phyloP scores from a whole-genome alignment of 2,888 invertebrate genomes.

The Leptogaster cylindrica region DNA sequence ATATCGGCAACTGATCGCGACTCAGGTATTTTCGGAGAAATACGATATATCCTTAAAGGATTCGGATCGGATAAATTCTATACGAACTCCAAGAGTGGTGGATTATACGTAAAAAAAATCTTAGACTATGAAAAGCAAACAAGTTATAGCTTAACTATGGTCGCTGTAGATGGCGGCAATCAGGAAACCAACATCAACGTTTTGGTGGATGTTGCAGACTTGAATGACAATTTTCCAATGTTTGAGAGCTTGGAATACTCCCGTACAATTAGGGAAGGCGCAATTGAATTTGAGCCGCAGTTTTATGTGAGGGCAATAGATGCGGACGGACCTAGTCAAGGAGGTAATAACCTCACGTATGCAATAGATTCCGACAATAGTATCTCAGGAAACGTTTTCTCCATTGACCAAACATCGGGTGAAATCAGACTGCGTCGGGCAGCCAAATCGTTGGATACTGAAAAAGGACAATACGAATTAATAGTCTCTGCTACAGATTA shows the following conservation, averaged over 20 bases:
- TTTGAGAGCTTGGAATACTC: slow-evolving; percentile 76
- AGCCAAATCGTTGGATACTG: slow-evolving; percentile 75
- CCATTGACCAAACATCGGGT: slow-evolving; percentile 73
- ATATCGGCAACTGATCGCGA: slow-evolving; percentile 76
- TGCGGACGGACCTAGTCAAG: slow-evolving; percentile 75
- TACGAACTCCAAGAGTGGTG: slow-evolving; percentile 72
- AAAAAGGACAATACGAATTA: slow-evolving; percentile 75
- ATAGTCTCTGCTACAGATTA: slow-evolving; percentile 73
- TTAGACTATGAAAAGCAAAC: slow-evolving; percentile 83
- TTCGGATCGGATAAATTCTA: slow-evolving; percentile 79
- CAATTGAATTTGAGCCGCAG: slow-evolving; percentile 78
- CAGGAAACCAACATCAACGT: slow-evolving; percentile 74
- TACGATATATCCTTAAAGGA: slow-evolving; percentile 77
- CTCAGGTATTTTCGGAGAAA: slow-evolving; percentile 72
- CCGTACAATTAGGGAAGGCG: slow-evolving; percentile 78
- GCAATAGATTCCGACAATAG: slow-evolving; percentile 73
- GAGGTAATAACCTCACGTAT: slow-evolving; percentile 72
- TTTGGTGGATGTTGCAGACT: slow-evolving; percentile 73
- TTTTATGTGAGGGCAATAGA: slow-evolving; percentile 81
- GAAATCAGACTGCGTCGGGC: slow-evolving; percentile 71
- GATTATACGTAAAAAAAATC: slow-evolving; percentile 68
- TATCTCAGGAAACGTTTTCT: slow-evolving; percentile 69
- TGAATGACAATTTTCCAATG: slow-evolving; percentile 78
- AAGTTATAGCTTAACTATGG: slow-evolving; percentile 78
- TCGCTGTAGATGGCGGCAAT: slow-evolving; percentile 83